These are phyloP conservation scores for Onchidella celtica DNA, from an alignment of 2,888 invertebrate genomes.

Conservation along the genomic window DNA sequence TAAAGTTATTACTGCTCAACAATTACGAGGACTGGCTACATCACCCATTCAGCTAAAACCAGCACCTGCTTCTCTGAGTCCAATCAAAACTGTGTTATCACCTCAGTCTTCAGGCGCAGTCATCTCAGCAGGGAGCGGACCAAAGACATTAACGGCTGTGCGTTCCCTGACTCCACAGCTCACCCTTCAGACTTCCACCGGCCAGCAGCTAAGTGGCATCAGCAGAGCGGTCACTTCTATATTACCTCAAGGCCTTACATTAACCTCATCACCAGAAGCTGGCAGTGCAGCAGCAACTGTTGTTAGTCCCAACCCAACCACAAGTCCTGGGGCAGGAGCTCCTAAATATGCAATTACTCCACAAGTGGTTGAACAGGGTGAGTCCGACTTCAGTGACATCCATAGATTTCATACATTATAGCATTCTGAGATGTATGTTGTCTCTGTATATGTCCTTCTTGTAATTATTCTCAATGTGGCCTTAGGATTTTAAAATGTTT, in stretches of 20 bases:
- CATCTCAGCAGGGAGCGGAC: slow-evolving; percentile 5
- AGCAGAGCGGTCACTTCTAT: slow-evolving; percentile 36
- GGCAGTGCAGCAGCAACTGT: slow-evolving; percentile 48
- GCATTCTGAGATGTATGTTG: no score
- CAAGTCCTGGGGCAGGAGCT: slow-evolving; percentile 44
- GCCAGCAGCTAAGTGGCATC: background rate
- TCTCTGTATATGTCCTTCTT: no score
- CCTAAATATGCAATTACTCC: slow-evolving; percentile 91
- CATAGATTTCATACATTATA: no score
- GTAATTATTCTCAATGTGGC: no score
- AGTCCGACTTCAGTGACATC: no score
- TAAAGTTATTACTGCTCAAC: slow-evolving; percentile 46
- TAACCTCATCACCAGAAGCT: slow-evolving; percentile 33
- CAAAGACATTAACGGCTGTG: slow-evolving; percentile 31
- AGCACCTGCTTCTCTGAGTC: slow-evolving; percentile 32
- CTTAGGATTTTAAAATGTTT: no score
- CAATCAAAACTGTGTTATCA: slow-evolving; percentile 30
- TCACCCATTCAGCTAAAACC: slow-evolving; percentile 48
- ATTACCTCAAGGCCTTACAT: slow-evolving; percentile 34
- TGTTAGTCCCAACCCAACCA: slow-evolving; percentile 44
- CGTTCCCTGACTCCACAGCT: slow-evolving; percentile 36
- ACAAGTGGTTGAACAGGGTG: slow-evolving; percentile 95
- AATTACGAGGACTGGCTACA: slow-evolving; percentile 19
- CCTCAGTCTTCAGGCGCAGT: slow-evolving; percentile 15
- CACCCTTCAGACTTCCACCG: slow-evolving; percentile 21